phyloP scores from a whole-genome alignment of 2,888 invertebrate species.

The Drosophila parthenogenetica region DNA sequence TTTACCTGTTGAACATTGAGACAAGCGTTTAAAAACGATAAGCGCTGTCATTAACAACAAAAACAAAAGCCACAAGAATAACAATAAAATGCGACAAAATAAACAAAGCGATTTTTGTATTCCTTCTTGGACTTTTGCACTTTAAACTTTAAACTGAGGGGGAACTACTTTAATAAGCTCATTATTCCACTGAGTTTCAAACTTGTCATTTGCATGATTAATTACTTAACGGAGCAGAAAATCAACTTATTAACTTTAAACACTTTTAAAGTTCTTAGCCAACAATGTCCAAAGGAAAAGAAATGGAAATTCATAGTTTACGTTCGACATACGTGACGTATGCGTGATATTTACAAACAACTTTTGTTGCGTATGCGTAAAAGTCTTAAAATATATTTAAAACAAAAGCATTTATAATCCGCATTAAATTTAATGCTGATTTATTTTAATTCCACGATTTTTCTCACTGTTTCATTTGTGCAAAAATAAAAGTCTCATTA shows the following conservation, averaged over 20 bases:
- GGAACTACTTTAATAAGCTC: slow-evolving; percentile 14
- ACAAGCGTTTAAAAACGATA: slow-evolving; percentile 41
- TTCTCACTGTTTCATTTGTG: too few relatives aligned
- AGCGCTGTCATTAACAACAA: slow-evolving; percentile 16
- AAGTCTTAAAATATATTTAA: background rate
- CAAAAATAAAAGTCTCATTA: background rate
- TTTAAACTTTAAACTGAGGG: slow-evolving; percentile 26
- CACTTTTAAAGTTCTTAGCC: too few relatives aligned
- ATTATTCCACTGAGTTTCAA: background rate
- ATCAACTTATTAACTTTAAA: too few relatives aligned
- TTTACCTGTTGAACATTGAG: slow-evolving; percentile 45
- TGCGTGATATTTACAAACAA: background rate
- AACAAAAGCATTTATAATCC: background rate
- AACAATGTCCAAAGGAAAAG: too few relatives aligned
- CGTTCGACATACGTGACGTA: background rate
- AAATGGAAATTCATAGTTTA: background rate
- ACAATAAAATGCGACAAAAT: slow-evolving; percentile 7
- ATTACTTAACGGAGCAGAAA: background rate
- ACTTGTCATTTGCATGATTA: background rate
- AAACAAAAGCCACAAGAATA: too few relatives aligned
- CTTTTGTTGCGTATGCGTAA: too few relatives aligned
- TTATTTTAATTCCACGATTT: too few relatives aligned
- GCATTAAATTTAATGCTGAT: background rate
- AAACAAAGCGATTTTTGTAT: slow-evolving; percentile 6
- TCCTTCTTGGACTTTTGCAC: slow-evolving; percentile 38